Base-by-base conservation (phyloP, 2,888 invertebrate species). In the Allygus modestus region DNA sequence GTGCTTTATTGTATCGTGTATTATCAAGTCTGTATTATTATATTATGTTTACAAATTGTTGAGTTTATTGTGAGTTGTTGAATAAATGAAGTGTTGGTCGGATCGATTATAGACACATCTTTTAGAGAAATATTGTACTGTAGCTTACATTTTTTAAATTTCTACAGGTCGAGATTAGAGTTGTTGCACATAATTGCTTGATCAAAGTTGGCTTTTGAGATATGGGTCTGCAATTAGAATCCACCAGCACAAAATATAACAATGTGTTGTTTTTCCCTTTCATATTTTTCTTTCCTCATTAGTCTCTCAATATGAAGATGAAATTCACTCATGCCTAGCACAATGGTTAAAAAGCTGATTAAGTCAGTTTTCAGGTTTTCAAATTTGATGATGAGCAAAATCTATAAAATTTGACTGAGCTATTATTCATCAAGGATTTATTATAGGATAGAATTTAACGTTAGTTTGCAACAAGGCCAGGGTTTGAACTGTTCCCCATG, bases 61-160 rank as follows among this genome's bases (percentile, higher is more conserved):
- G 71, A 71, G 37, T 71, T 71, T 71, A 71, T 71, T 71, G 71
- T 71, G 41, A 71, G 71, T 41, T 71, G 41, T 71, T 71, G 17
- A 37, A 37, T 71, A 71, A 71, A 71, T 71, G 41, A 71, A 23
- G 58, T 65, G 71, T 41, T 71, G 71, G 71, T 71, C 11, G 71
- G 71, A 71, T 71, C 23, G 9, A 20, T 41, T 37, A 9, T 28
- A 71, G 71, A 71, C 71, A 71, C 71, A 71, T 23, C 12, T 2
- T 41, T 71, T 71, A n/a, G 20, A 5, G 31, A 37, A 15, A 37
- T 33, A 1, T 61, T 28, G n/a, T 61, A n/a, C 17, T 33, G 58
- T 58, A 23, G 28, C 31, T 41, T 20, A 20, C 41, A 23, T 69
- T 69, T 69, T 69, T 28, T 15, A 69, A 33, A 20, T 71, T 71